Evolutionary conservation across 2,113 vertebrate genomes (phyloP).

Genomic region (Perca flavescens): DNA sequence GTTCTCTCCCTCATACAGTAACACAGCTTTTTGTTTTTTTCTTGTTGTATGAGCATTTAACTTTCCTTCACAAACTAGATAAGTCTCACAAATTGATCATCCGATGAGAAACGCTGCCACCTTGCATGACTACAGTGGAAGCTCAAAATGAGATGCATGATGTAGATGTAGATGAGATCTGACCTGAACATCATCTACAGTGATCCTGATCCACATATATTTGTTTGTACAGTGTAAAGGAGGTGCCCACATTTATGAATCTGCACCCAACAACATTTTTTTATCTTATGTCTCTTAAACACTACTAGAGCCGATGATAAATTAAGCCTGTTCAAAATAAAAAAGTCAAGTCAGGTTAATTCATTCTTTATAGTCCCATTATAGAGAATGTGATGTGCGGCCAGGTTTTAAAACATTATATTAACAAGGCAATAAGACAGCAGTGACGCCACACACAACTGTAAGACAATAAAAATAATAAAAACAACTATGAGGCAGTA

Average conservation of each 20-base stretch:
- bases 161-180: neutral
- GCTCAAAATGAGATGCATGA: neutral
- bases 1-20: neutral
- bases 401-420: slow-evolving; percentile 44
- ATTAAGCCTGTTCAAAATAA: neutral
- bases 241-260: neutral
- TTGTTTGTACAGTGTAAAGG: neutral
- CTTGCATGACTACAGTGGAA: neutral
- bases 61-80: neutral
- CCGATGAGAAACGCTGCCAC: neutral
- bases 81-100: neutral
- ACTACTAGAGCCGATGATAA: neutral
- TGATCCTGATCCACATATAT: neutral
- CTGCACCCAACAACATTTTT: neutral
- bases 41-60: neutral
- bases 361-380: slow-evolving; percentile 24
- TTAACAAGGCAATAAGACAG: slow-evolving; percentile 32
- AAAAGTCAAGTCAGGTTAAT: neutral
- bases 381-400: slow-evolving; percentile 40
- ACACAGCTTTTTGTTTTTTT: neutral
- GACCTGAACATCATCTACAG: neutral
- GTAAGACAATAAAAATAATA: slow-evolving; percentile 31
- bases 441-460: slow-evolving; percentile 10
- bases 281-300: neutral
- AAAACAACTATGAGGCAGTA: slow-evolving; percentile 14